Evolutionary conservation across 2,113 vertebrate genomes (phyloP), one percentile per base, ranked within the genome.

Genomic region (Spizaetus ornatus): DNA sequence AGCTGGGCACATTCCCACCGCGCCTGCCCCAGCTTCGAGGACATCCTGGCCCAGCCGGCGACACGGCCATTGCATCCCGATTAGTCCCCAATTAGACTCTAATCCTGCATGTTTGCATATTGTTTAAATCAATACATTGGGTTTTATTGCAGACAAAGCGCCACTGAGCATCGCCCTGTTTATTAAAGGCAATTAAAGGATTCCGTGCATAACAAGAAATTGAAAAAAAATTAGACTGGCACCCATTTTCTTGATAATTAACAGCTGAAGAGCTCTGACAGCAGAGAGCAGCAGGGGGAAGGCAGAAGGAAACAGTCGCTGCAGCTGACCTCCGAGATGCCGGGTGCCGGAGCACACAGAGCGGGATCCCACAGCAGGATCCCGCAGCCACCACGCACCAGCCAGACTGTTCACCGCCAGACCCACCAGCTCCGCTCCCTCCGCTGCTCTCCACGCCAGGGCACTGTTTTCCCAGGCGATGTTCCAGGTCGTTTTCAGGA

Each of bases 401-500:
- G 0, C 16, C 17, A 1, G 19, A 6, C n/a, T 2, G 45, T 5
- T 38, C 29, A 0, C 2, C 11, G 47, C 10, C 55, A 67, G 52
- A 36, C 3, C 4, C 32, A 2, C 2, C 56, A 21, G 26, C 2
- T 40, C 12, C 45, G 14, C 63, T 86, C 56, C 14, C 53, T 32
- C 27, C 8, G 20, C 70, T 45, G 74, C 63, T 34, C 38, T 11
- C 31, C 63, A 29, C 1, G 1, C 47, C 69, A 11, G n/a, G 61
- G 36, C 65, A 23, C 4, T 0, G 65, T 71, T 82, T 38, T n/a
- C 29, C 70, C 67, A 48, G 40, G 9, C 1, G 8, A n/a, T 36
- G 77, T 32, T 83, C 81, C 3, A 19, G 11, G 21, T 15, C 84
- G 4, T 13, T 70, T 47, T 34, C 63, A 18, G 94, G 59, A 58